A percentile compares a stretch with the other conserved stretches of the same genome.
phyloP scores from a whole-genome alignment of 2,113 vertebrate genomes.

The Ranitomeya variabilis region DNA sequence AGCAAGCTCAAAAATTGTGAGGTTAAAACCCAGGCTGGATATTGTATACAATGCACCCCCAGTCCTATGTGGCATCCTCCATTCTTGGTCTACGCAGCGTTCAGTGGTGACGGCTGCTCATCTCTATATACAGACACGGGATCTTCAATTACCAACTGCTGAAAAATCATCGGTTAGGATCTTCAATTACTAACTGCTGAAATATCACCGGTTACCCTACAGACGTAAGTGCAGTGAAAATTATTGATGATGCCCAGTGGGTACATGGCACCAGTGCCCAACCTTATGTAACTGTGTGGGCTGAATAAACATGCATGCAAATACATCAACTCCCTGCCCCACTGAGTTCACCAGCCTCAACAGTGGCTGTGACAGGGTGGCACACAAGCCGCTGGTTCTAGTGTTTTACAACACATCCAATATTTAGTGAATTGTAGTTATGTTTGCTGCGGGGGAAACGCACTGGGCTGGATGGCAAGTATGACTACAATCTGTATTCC shows the following conservation, averaged over 20 bases:
- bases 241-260: background rate
- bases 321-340: background rate
- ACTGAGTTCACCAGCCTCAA: background rate
- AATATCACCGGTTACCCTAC: background rate
- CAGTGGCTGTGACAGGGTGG: background rate
- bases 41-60: background rate
- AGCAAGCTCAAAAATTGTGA: background rate
- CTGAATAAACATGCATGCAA: constrained; percentile 4
- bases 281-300: background rate
- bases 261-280: background rate
- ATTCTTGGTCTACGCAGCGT: background rate
- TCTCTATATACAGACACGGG: background rate
- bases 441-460: background rate
- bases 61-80: background rate
- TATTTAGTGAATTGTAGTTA: background rate
- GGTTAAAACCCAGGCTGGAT: background rate
- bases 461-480: background rate
- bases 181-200: background rate
- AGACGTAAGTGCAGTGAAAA: background rate
- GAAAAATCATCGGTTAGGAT: too few relatives aligned
- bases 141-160: background rate
- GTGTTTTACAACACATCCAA: background rate
- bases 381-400: background rate
- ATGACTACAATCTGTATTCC: background rate
- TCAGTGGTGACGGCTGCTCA: background rate